These are phyloP conservation scores for Drosophila trapezifrons DNA, from an alignment of 1,140 invertebrate genomes.

Conservation along the genomic window DNA sequence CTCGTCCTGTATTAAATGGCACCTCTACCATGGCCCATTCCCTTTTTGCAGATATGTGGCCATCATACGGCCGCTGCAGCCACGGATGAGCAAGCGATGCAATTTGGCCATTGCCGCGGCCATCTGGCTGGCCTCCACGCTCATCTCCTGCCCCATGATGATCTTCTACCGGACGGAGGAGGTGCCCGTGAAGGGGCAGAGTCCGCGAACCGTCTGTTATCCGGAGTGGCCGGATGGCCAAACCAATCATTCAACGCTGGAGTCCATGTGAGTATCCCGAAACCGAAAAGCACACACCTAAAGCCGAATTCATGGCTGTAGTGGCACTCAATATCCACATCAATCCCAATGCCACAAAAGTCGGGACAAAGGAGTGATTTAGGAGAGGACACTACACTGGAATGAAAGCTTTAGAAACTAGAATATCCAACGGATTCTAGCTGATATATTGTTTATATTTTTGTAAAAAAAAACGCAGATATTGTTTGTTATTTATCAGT, in stretches of 20 bases:
- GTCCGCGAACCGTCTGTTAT: constrained; percentile 90
- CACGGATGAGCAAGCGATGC: constrained; percentile 91
- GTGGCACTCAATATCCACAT: neutral
- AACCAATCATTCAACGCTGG: constrained; percentile 88
- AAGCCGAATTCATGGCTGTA: constrained; percentile 2
- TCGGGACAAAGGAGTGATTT: neutral
- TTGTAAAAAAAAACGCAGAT: no score
- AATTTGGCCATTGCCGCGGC: constrained; percentile 92
- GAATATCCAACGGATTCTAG: no score
- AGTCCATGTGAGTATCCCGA: constrained; percentile 91
- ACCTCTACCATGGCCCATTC: constrained; percentile 9
- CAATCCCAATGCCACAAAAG: neutral
- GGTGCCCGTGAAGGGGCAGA: constrained; percentile 85
- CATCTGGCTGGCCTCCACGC: constrained; percentile 91
- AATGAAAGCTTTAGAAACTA: neutral
- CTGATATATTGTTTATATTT: no score
- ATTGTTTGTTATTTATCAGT: no score
- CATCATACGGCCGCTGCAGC: constrained; percentile 95
- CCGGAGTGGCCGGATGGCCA: constrained; percentile 92
- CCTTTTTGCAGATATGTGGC: constrained; percentile 91
- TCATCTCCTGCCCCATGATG: constrained; percentile 93
- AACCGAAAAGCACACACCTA: neutral
- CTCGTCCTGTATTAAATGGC: constrained; percentile 26
- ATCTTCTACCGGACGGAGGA: constrained; percentile 91
- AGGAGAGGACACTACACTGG: neutral